Evolutionary conservation across 2,797 vertebrate genomes (phyloP), one percentile per base, ranked within the genome.

Genomic region (Melanotaenia trifasciata): DNA sequence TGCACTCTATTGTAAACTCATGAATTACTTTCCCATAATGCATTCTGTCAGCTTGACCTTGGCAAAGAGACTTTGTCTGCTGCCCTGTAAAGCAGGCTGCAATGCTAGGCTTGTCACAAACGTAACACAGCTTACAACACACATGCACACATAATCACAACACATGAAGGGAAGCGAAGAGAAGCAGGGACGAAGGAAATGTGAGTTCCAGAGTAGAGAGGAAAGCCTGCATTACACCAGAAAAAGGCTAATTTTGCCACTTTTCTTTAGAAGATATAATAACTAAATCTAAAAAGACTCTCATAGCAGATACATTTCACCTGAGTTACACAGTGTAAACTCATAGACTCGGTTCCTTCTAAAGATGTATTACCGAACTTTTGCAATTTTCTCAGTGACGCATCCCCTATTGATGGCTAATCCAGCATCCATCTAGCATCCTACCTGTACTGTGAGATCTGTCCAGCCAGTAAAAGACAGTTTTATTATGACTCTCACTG

Each of bases 31-130:
- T 86, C 76, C 87, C 84, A 87, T 90, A 88, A 92, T 90, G 87
- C 88, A 84, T 83, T 80, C 83, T 83, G 87, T 93, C 85, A 85
- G 85, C 67, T 76, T 84, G 92, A 91, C 91, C 89, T 92, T 92
- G 91, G 84, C 75, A 68, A 79, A 78, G 84, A 85, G 78, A 85
- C 67, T 72, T 70, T 62, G 76, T 78, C 81, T 54, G 26, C 65
- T 64, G 69, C 64, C 81, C 84, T 79, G 72, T 87, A 88, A 90
- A 92, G 72, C 70, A 81, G 78, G 66, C 68, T 45, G 71, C 83
- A 79, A 87, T 84, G 74, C 58, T 47, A 72, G 70, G 47, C 64
- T 62, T 65, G 79, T 86, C 86, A 72, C 76, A 77, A 68, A 68
- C 28, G 57, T 81, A 83, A 71, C 71, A 66, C 35, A 61, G 16